These are phyloP conservation scores for Pangasius djambal DNA, from an alignment of 2,797 vertebrate species.

Conservation along the genomic window DNA sequence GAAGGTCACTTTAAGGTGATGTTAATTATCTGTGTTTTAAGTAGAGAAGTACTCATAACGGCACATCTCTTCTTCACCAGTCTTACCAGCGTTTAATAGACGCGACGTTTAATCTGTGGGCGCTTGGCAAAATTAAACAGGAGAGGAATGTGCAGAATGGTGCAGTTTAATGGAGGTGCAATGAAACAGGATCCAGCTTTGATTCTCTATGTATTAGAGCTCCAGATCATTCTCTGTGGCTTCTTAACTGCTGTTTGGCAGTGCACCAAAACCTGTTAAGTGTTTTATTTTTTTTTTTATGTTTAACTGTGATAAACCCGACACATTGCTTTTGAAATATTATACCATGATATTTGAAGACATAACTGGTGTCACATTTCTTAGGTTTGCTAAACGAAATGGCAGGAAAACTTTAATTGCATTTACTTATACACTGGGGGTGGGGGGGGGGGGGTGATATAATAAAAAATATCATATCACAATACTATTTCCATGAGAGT, in stretches of 20 bases:
- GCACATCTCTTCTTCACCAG: neutral
- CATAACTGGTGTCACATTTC: neutral
- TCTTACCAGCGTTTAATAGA: neutral
- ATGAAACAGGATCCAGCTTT: constrained; percentile 7
- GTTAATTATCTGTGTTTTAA: neutral
- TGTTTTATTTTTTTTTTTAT: too few relatives aligned
- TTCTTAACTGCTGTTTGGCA: neutral
- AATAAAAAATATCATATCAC: neutral
- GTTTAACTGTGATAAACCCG: neutral
- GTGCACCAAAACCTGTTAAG: too few relatives aligned
- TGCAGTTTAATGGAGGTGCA: neutral
- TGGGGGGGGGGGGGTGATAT: too few relatives aligned
- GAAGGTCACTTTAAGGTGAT: neutral
- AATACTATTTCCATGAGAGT: neutral
- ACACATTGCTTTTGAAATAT: neutral
- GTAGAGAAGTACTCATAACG: neutral
- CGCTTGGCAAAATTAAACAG: neutral
- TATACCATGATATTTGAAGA: neutral
- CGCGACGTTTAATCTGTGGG: neutral
- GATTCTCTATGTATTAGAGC: neutral
- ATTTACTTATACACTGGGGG: neutral
- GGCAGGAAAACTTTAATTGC: neutral
- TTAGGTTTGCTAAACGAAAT: neutral
- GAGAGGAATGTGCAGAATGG: neutral
- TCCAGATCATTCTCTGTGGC: neutral